Conservation (phyloP, 2,888 invertebrate species). For the Monochamus alternatus region DNA sequence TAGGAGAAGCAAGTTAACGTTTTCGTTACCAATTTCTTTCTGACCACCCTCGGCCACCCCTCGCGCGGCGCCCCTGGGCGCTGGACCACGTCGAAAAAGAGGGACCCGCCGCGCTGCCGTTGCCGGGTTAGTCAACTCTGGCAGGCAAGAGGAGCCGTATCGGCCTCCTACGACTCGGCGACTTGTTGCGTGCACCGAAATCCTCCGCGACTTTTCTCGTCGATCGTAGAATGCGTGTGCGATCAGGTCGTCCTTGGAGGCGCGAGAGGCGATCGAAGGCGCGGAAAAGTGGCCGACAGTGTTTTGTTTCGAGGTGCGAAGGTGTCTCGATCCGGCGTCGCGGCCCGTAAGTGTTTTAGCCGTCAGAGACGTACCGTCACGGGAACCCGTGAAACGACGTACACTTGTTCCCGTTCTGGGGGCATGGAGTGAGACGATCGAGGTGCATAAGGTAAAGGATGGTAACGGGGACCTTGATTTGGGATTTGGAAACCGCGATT, state of each 20-base stretch:
- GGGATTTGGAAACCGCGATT: too few relatives aligned
- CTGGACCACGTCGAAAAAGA: conserved; percentile 65
- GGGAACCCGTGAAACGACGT: not conserved
- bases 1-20: too few relatives aligned
- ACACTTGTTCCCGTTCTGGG: not conserved
- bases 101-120: conserved; percentile 59
- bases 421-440: not conserved
- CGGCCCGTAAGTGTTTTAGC: not conserved
- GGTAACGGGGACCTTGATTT: too few relatives aligned
- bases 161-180: conserved; percentile 60
- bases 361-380: not conserved
- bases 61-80: conserved; percentile 62
- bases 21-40: too few relatives aligned
- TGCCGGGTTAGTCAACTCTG: conserved; percentile 66
- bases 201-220: not conserved
- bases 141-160: conserved; percentile 50
- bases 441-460: not conserved
- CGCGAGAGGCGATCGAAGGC: not conserved
- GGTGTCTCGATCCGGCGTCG: conserved; percentile 19
- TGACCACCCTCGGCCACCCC: conserved; percentile 8
- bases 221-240: conserved; percentile 22
- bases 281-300: conserved; percentile 19
- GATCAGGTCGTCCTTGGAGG: conserved; percentile 19
- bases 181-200: conserved; percentile 29
- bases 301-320: conserved; percentile 18